Percentiles rank a stretch among this genome's conserved stretches.
Conservation (phyloP, 2,113 vertebrate species). For the Ptyas mucosa region DNA sequence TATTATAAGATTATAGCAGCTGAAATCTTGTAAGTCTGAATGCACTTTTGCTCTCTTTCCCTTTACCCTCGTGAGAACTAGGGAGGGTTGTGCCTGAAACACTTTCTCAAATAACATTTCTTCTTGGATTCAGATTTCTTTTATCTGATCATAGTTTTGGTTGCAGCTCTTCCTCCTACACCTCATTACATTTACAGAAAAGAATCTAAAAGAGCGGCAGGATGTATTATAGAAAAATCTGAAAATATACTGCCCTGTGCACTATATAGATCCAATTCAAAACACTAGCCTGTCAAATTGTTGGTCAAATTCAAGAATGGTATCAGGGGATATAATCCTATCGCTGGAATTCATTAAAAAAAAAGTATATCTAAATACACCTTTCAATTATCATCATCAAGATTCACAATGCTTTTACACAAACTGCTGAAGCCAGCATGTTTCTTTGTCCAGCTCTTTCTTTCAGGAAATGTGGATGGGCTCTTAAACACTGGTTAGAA, state of each 20-base stretch:
- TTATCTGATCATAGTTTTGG: not conserved
- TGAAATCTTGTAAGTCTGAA: not conserved
- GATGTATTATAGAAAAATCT: not conserved
- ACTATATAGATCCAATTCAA: not conserved
- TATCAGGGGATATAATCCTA: not conserved
- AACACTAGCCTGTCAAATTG: not conserved
- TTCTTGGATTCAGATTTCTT: not conserved
- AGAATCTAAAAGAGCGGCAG: not conserved
- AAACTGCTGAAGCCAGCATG: not conserved
- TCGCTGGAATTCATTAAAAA: not conserved
- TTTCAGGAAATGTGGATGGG: not conserved
- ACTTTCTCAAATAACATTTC: not conserved
- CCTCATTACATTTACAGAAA: not conserved
- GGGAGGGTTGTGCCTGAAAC: not conserved
- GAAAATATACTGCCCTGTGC: not conserved
- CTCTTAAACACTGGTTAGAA: not conserved
- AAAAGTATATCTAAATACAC: not conserved
- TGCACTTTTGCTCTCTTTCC: not conserved
- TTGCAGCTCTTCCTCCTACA: not conserved
- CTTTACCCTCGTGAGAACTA: not conserved
- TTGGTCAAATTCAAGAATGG: not conserved
- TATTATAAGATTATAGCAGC: not conserved
- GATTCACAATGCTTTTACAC: not conserved
- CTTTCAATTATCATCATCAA: not conserved
- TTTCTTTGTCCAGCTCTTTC: not conserved